Evolutionary conservation across 1,140 invertebrate species (phyloP), one percentile per base, ranked within the genome.

Genomic region (Drosophila carrolli): DNA sequence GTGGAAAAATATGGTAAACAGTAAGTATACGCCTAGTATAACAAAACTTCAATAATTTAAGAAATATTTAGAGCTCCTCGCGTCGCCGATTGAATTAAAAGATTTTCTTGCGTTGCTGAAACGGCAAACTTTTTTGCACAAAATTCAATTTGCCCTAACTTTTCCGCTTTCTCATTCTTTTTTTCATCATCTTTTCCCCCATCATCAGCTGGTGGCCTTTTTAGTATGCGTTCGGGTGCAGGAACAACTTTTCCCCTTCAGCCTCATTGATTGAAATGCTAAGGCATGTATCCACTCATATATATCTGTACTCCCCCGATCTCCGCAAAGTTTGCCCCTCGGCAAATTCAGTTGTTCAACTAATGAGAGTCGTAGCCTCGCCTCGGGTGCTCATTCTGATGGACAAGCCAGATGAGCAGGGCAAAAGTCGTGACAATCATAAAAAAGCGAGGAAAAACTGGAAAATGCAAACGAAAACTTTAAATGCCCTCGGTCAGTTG

Each of bases 121-220:
- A 73, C 23, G 48, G 48, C 41, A 54, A 80, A 79, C 70, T 78
- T 65, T 84, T 84, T 63, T 63, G 62, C 66, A 78, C 78, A 76
- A 44, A 86, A 86, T 86, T 86, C 75, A 88, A 86, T 86, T 86
- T 86, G 70, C 57, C 65, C 59, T 66, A 86, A 86, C 82, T 86
- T 85, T 78, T 48, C 50, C 57, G 50, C 70, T 54, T 63, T 72
- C 32, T 19, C 9, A 41, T 8, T 48, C 48, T 44, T 32, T 41
- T 29, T 35, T 57, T n/a, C 13, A 41, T 40, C 38, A 54, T 41
- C 11, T 19, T 63, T 65, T 57, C 38, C 57, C n/a, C 58, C 40
- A 60, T 83, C 75, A 71, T 79, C 71, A 75, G 46, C 71, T 75
- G 75, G 41, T 38, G 56, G 82, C 71, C 70, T 86, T 85, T 81